Evolutionary conservation across 2,888 invertebrate species (phyloP), one percentile per base, ranked within the genome.

Genomic region (Balanococcus diminutus): DNA sequence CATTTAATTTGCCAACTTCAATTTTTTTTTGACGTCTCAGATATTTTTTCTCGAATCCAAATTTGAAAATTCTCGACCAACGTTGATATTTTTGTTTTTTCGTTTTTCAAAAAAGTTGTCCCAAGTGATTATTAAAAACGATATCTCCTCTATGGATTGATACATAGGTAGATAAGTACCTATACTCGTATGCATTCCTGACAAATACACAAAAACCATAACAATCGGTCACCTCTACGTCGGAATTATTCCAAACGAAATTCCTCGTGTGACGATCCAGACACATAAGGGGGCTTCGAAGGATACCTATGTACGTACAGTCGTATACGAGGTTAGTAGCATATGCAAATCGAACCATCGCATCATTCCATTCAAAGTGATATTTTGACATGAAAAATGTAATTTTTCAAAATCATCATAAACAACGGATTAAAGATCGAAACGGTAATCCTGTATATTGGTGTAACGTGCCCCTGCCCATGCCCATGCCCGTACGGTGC

Each of bases 381-480:
- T 22, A 72, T 72, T 56, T 31, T 31, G 72, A 72, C 72, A 72
- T 16, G 72, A 31, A 28, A 72, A 72, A 72, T 31, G 72, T 72
- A 72, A 72, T 72, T 72, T 72, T 31, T 72, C 1, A 42, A 72
- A 72, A 72, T 72, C 72, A 72, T 72, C 31, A 19, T 72, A 72
- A 72, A 72, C 72, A 72, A 31, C 25, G 72, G 72, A 72, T 72
- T 72, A 72, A 72, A 72, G 72, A 72, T 72, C 72, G 31, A 72
- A 72, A 72, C 16, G 22, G 31, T 72, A 72, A 72, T 72, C 72
- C 72, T 16, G 25, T 28, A 31, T 72, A 31, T 56, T 56, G 19
- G 56, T 56, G 56, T 42, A 42, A 42, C 42, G 42, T 42, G n/a
- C n/a, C n/a, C n/a, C n/a, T n/a, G n/a, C n/a, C n/a, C n/a, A n/a